These are phyloP conservation scores for Hydractinia symbiolongicarpus DNA, from an alignment of 30 jellyfish, hydroid and myxozoan genomes.

Conservation along the genomic window DNA sequence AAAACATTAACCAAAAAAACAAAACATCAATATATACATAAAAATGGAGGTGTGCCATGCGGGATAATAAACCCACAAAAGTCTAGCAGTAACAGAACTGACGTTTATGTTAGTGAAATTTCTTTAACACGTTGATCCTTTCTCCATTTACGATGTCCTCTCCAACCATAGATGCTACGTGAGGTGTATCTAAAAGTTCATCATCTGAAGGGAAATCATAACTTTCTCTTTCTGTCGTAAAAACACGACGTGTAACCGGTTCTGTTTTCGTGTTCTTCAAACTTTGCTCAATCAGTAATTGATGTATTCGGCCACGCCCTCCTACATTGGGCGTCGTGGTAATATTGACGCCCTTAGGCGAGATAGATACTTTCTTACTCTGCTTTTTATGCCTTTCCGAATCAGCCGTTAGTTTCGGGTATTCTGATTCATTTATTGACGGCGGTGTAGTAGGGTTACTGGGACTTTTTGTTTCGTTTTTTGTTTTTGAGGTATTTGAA, in stretches of 20 bases:
- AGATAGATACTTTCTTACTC: neutral
- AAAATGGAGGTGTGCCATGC: no score
- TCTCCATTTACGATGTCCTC: slow-evolving; percentile 38
- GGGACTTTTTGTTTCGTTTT: neutral
- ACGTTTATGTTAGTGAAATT: neutral
- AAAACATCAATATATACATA: no score
- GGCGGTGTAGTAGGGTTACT: neutral
- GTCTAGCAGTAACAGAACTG: no score
- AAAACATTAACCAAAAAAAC: no score
- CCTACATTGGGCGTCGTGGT: no score
- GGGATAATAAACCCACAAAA: no score
- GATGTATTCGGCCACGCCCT: no score
- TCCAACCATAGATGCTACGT: slow-evolving; percentile 36
- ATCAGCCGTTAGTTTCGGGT: neutral
- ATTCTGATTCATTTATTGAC: neutral
- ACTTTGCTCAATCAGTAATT: no score
- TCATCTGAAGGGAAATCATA: slow-evolving; percentile 71
- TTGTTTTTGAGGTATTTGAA: neutral
- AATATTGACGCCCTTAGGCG: neutral
- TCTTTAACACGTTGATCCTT: slow-evolving; percentile 22
- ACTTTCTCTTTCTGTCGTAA: neutral
- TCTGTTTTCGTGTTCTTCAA: no score
- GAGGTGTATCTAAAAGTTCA: slow-evolving; percentile 62
- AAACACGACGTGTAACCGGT: no score
- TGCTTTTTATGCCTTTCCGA: neutral